A percentile compares a stretch with the other conserved stretches of the same genome.
These are phyloP conservation scores for Protonemura montana DNA, from an alignment of 2,888 invertebrate species.

Conservation along the genomic window DNA sequence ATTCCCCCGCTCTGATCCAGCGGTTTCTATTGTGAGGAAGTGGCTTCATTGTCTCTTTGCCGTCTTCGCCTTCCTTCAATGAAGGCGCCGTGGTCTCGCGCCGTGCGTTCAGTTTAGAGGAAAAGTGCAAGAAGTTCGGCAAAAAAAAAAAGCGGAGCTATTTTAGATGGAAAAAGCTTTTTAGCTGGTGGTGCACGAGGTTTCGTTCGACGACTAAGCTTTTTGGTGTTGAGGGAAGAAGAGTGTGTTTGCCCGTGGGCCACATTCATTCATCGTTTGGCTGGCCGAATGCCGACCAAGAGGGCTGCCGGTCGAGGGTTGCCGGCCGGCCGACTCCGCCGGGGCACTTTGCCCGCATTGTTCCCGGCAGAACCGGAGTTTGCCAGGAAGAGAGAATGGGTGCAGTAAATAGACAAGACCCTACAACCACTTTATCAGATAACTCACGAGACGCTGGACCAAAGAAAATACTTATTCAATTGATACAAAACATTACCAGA, in stretches of 20 bases:
- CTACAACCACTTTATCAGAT: slow-evolving; percentile 36
- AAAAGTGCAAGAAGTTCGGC: slow-evolving; percentile 32
- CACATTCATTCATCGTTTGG: slow-evolving; percentile 40
- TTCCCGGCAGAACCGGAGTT: neutral
- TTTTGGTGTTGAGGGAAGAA: slow-evolving; percentile 22
- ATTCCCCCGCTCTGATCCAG: slow-evolving; percentile 35
- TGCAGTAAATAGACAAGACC: slow-evolving; percentile 41
- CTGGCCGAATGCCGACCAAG: slow-evolving; percentile 14
- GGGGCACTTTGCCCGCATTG: slow-evolving; percentile 41
- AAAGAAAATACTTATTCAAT: slow-evolving; percentile 31
- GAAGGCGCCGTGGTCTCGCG: slow-evolving; percentile 1
- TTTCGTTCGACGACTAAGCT: slow-evolving; percentile 26
- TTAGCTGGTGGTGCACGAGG: neutral
- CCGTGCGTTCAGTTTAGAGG: slow-evolving; percentile 22
- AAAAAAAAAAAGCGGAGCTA: slow-evolving; percentile 37
- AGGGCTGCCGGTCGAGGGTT: neutral
- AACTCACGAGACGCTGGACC: slow-evolving; percentile 1
- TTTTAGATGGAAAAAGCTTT: slow-evolving; percentile 41
- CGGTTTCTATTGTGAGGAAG: slow-evolving; percentile 41
- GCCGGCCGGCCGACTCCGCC: neutral
- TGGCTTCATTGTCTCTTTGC: slow-evolving; percentile 33
- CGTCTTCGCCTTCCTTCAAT: neutral
- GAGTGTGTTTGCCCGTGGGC: slow-evolving; percentile 37
- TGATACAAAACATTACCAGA: slow-evolving; percentile 29
- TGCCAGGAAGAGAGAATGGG: slow-evolving; percentile 30